Percentiles rank a stretch among this genome's conserved stretches.
Evolutionary conservation across 37 sponge, comb jelly and placozoan species (phyloP).

Genomic region (Haliclona indistincta): DNA sequence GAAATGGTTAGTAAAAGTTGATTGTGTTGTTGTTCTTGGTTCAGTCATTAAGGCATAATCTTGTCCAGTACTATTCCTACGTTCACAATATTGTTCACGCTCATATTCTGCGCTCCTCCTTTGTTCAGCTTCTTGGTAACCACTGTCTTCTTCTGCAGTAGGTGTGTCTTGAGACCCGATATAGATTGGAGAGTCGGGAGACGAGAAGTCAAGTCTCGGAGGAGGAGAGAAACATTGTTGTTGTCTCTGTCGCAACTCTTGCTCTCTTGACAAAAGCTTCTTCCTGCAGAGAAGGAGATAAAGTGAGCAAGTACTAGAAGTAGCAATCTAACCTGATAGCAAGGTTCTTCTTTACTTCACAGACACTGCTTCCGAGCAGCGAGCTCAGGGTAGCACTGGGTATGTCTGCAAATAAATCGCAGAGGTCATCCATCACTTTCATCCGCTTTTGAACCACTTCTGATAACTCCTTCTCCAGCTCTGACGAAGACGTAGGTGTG

Average conservation of each 20-base stretch:
- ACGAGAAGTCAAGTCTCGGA: background rate
- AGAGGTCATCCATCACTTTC: conserved; percentile 59
- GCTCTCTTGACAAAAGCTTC: conserved; percentile 14
- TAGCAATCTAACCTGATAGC: conserved; percentile 37
- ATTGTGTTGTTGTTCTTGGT: too few species aligned
- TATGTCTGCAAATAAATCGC: conserved; percentile 41
- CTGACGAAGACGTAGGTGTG: background rate
- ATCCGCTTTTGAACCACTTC: conserved; percentile 23
- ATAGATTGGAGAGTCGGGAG: background rate
- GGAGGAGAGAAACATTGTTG: background rate
- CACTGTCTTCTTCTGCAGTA: background rate
- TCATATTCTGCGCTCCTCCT: background rate
- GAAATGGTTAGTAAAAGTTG: background rate
- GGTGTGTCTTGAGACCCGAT: background rate
- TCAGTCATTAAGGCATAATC: too few species aligned
- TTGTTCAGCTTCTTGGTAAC: background rate
- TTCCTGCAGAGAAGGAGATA: conserved; percentile 10
- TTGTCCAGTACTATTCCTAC: too few species aligned
- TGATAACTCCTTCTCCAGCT: background rate
- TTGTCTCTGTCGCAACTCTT: conserved; percentile 17
- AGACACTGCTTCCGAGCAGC: conserved; percentile 20
- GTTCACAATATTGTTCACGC: background rate
- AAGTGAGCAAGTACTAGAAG: background rate
- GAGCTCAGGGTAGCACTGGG: conserved; percentile 27
- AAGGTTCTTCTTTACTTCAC: conserved; percentile 45